Evolutionary conservation across 2,113 vertebrate genomes (phyloP), one percentile per base, ranked within the genome.

Genomic region (Pygoscelis adeliae): DNA sequence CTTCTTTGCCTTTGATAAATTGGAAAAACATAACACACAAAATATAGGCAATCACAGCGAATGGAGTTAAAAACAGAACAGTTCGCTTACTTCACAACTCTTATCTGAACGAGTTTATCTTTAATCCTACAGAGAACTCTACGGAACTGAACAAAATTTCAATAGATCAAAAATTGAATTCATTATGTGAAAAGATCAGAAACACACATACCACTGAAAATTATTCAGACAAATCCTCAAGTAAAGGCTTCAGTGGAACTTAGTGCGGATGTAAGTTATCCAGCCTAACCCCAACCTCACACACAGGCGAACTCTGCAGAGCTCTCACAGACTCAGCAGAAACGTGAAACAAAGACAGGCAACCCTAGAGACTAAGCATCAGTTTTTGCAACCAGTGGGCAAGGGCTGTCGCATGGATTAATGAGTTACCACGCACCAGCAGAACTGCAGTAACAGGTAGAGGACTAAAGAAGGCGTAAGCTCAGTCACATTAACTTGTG

Each of bases 321-420:
- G 66, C 32, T 59, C 72, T 53, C 34, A 5, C 0, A 0, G 77
- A 4, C 52, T 29, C 59, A 12, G 61, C 74, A 93, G 23, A n/a
- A 49, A 20, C 0, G 1, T 2, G 3, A 30, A 52, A 32, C 42
- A 66, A n/a, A 49, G 44, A 19, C 12, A 30, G 27, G 34, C 15
- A 53, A 52, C 4, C 22, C 7, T 10, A 63, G 50, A 44, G 23
- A 55, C 38, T 5, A 12, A 55, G 36, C 36, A 52, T 1, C 52
- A 42, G 19, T 1, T 32, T 65, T 44, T 65, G 49, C 42, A 76
- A 23, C 6, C 13, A 40, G 9, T 5, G 17, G 59, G 20, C 44
- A 46, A 55, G n/a, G 29, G n/a, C 25, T 71, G 56, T 2, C 3
- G 0, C 2, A 0, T 4, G 26, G 65, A 23, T 69, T 13, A 12